These are phyloP conservation scores for Anguilla pacifica DNA, from an alignment of 2,797 vertebrate species.

Conservation along the genomic window DNA sequence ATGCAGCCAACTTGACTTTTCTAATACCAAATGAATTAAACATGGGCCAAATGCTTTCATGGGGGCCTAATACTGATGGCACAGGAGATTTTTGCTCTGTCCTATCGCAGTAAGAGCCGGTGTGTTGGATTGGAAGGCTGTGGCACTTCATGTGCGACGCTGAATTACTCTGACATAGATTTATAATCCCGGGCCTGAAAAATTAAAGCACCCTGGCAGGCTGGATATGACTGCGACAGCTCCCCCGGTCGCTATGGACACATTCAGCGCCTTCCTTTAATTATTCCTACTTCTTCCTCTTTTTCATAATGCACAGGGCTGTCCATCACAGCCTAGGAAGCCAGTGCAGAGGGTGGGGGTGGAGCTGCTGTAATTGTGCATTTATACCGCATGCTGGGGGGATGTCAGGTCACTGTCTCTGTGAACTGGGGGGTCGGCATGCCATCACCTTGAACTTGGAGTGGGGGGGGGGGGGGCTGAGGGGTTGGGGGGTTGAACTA, in stretches of 20 bases:
- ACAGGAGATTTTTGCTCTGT: not conserved
- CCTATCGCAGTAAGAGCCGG: not conserved
- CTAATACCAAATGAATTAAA: not conserved
- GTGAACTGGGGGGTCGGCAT: not conserved
- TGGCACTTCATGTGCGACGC: conserved; percentile 14
- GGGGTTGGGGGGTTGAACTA: not conserved
- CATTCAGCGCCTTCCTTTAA: not conserved
- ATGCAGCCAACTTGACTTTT: not conserved
- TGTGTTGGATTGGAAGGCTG: not conserved
- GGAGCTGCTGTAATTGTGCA: conserved; percentile 6
- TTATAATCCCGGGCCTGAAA: conserved; percentile 30
- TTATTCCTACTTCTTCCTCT: conserved; percentile 4
- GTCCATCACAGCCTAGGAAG: conserved; percentile 8
- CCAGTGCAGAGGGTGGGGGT: not conserved
- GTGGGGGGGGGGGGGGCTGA: not conserved
- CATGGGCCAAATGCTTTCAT: not conserved
- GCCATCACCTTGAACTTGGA: conserved; percentile 20
- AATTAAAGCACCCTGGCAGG: conserved; percentile 19
- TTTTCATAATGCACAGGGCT: not conserved
- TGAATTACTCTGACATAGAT: conserved; percentile 20
- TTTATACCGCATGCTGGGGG: conserved; percentile 18
- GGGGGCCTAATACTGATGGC: not conserved
- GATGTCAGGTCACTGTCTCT: conserved; percentile 21
- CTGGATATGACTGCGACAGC: conserved; percentile 20
- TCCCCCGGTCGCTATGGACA: conserved; percentile 27